Evolutionary conservation across 2,888 invertebrate genomes (phyloP).

Genomic region (Dryobotodes eremita): DNA sequence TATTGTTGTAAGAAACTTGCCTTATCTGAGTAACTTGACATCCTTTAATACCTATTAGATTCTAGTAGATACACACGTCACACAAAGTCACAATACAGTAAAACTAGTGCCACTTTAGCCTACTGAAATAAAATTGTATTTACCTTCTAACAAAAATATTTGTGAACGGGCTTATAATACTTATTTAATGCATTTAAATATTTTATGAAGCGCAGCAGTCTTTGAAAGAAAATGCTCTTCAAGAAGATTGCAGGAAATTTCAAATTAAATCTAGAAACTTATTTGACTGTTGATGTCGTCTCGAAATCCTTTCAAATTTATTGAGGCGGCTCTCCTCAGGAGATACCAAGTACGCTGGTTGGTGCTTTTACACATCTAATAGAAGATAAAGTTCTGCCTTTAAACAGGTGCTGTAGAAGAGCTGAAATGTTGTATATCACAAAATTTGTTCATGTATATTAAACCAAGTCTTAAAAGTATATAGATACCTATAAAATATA

Average conservation of each 20-base stretch:
- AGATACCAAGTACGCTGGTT: constrained; percentile 43
- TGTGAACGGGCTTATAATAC: not conserved
- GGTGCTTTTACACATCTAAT: constrained; percentile 47
- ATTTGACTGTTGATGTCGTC: constrained; percentile 75
- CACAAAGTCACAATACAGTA: not conserved
- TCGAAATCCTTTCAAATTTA: constrained; percentile 80
- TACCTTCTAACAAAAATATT: not conserved
- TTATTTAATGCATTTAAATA: constrained; percentile 1
- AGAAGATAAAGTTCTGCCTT: constrained; percentile 17
- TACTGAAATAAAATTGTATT: not conserved
- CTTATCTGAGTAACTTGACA: not conserved
- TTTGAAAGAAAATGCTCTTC: constrained; percentile 29
- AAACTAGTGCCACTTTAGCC: not conserved
- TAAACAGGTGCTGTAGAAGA: not conserved
- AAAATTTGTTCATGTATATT: not conserved
- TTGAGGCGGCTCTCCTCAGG: constrained; percentile 72
- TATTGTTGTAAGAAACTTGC: not conserved
- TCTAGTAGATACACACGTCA: not conserved
- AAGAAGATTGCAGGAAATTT: constrained; percentile 74
- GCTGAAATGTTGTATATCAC: not conserved
- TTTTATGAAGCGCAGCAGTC: not conserved
- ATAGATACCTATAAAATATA: constrained; percentile 18
- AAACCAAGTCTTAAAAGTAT: constrained; percentile 23
- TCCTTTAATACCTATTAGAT: not conserved
- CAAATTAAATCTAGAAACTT: constrained; percentile 78